A percentile compares a stretch with the other conserved stretches of the same genome.
phyloP scores from a whole-genome alignment of 2,888 invertebrate species.

The Patella caerulea region DNA sequence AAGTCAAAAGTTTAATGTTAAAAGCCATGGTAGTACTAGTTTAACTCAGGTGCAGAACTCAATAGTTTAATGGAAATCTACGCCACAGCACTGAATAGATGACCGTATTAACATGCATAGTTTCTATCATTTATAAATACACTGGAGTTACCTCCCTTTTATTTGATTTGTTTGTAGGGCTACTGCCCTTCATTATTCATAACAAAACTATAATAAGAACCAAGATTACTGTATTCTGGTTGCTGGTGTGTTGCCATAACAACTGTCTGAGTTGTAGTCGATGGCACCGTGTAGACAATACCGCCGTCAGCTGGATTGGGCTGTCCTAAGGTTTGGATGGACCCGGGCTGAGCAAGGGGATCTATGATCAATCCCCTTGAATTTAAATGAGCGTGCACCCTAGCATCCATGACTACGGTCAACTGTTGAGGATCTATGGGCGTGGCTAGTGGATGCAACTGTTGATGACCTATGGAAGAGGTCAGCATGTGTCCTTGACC shows the following conservation, averaged over 20 bases:
- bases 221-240: not conserved
- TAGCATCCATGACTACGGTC: not conserved
- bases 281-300: not conserved
- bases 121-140: no score
- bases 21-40: no score
- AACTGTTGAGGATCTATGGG: not conserved
- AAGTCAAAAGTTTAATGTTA: no score
- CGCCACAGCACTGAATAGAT: no score
- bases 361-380: not conserved
- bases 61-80: no score
- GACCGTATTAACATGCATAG: no score
- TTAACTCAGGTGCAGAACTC: no score
- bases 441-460: not conserved
- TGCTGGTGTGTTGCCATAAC: not conserved
- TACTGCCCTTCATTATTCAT: conserved; percentile 8
- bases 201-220: conserved; percentile 3
- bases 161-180: no score
- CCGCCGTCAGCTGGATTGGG: not conserved
- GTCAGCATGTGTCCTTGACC: not conserved
- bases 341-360: not conserved
- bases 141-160: no score
- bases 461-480: not conserved
- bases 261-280: not conserved
- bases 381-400: conserved; percentile 1
- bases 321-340: not conserved